These are phyloP conservation scores for Galagoides demidoff DNA, from an alignment of 2,797 vertebrate species.

Conservation along the genomic window DNA sequence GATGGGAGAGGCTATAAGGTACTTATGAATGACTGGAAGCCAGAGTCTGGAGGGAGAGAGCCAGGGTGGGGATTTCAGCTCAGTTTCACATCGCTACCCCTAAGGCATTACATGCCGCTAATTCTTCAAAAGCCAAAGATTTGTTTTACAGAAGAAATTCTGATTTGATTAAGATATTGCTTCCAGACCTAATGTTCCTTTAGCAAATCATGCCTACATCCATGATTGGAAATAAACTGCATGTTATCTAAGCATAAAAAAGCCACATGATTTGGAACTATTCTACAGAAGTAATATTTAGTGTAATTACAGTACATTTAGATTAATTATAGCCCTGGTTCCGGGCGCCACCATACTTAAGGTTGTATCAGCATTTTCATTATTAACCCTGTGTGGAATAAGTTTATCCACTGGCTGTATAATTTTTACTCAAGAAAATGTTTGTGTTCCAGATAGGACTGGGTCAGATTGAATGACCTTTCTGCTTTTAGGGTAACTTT, in stretches of 20 bases:
- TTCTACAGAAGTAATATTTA: conserved; percentile 86
- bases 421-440: conserved; percentile 54
- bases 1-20: conserved; percentile 84
- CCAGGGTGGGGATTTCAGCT: conserved; percentile 86
- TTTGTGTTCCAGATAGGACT: conserved; percentile 25
- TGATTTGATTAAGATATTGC: conserved; percentile 88
- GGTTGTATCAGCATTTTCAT: conserved; percentile 81
- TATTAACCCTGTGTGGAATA: conserved; percentile 81
- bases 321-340: conserved; percentile 87
- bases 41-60: conserved; percentile 77
- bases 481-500: conserved; percentile 7
- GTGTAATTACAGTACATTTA: conserved; percentile 86
- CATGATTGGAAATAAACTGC: conserved; percentile 84
- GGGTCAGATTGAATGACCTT: conserved; percentile 32
- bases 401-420: conserved; percentile 70
- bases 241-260: conserved; percentile 83
- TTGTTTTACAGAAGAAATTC: conserved; percentile 87
- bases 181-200: conserved; percentile 85
- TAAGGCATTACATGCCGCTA: conserved; percentile 86
- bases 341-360: conserved; percentile 78
- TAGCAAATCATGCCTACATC: conserved; percentile 80
- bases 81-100: conserved; percentile 87
- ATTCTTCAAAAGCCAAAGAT: conserved; percentile 87
- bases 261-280: conserved; percentile 81
- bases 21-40: conserved; percentile 85